Percentiles rank a stretch among this genome's conserved stretches.
Conservation (phyloP, 2,888 invertebrate species). For the Ceratothoa steindachneri region DNA sequence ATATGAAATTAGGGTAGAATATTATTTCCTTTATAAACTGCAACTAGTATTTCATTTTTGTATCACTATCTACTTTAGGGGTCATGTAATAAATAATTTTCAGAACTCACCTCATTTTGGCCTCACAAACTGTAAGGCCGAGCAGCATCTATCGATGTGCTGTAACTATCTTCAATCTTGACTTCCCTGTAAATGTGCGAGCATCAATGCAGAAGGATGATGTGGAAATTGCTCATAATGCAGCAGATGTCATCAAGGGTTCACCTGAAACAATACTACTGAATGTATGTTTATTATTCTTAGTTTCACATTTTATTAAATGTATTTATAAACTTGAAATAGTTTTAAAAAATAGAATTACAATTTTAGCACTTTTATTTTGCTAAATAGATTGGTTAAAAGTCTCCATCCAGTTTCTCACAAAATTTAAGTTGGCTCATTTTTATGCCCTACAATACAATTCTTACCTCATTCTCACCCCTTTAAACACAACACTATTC, state of each 20-base stretch:
- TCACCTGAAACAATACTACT: conserved; percentile 85
- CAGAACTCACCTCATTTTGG: conserved; percentile 88
- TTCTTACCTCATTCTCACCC: too few species aligned
- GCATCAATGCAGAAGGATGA: conserved; percentile 85
- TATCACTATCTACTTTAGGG: not conserved
- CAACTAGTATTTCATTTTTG: too few species aligned
- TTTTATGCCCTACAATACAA: too few species aligned
- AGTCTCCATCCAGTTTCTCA: too few species aligned
- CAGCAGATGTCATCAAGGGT: conserved; percentile 74
- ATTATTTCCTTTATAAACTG: not conserved
- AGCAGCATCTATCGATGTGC: conserved; percentile 84
- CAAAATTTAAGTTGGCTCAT: too few species aligned
- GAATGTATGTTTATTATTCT: conserved; percentile 65
- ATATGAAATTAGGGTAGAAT: not conserved
- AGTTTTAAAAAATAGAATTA: too few species aligned
- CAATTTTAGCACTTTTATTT: too few species aligned
- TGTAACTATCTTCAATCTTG: conserved; percentile 74
- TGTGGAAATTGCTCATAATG: conserved; percentile 79
- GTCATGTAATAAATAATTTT: conserved; percentile 49
- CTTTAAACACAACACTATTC: too few species aligned
- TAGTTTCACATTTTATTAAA: too few species aligned
- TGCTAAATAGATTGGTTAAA: too few species aligned
- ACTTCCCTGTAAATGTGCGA: conserved; percentile 74
- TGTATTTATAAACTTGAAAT: too few species aligned
- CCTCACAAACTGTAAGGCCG: conserved; percentile 84